Base-by-base conservation (phyloP, 1,140 invertebrate species). In the Bursaphelenchus mucronatus region DNA sequence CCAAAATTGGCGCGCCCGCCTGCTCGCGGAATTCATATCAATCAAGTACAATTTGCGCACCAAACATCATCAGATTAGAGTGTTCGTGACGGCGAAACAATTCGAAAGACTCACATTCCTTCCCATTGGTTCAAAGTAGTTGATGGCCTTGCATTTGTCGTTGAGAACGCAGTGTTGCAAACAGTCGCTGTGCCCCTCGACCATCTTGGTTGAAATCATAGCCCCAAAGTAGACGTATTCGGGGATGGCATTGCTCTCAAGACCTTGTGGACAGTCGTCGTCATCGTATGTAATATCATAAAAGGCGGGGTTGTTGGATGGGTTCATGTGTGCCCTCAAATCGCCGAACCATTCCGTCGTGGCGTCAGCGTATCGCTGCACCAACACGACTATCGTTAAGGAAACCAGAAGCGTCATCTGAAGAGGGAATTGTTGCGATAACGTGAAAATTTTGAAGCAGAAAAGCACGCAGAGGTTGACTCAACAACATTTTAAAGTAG, bases 331-430 rank as follows among this genome's bases (percentile, higher is more conserved):
- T 19, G 78, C 78, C 19, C 78, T 55, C 7, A 75, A 61, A 69
- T 80, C 78, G 30, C 78, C 78, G 63, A 79, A 80, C 78, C 78
- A 80, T 73, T 80, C 78, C 10, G 78, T 80, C n/a, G 79, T 80
- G n/a, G 71, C 63, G 7, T 68, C 11, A 30, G 46, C 17, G 3
- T 13, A 58, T 43, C 13, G 49, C 49, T 17, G 19, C 49, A 30
- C 49, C 15, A 30, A 50, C 15, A 50, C 1, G 19, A 50, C 2
- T 30, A 30, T 30, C 30, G 30, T 30, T 30, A 30, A 30, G 30
- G 30, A 30, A 30, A 30, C 30, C 30, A 30, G 30, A 30, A 30
- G 30, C 30, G 30, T 30, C 30, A 30, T 30, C 30, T 30, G 30
- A 30, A 30, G 5, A 30, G 30, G 30, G 30, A 5, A 30, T 30